Conservation (phyloP, 2,113 vertebrate genomes). For the Myrmophylax atrothorax region DNA sequence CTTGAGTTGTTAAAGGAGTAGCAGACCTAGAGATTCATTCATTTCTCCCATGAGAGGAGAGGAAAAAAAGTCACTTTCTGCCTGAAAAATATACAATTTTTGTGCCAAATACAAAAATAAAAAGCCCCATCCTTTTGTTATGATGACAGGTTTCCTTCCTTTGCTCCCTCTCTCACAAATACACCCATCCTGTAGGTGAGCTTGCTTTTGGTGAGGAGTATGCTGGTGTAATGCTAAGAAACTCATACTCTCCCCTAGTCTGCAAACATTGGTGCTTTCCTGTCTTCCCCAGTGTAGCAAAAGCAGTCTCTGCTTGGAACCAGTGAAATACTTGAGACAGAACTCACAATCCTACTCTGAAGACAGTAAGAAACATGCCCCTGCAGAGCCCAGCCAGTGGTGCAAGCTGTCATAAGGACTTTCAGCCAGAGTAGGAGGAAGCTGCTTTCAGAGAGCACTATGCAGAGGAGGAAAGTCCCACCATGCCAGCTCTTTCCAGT, state of each 20-base stretch:
- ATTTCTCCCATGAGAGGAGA: background rate
- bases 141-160: background rate
- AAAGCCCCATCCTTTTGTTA: background rate
- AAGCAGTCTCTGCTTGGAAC: background rate
- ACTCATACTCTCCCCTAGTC: background rate
- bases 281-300: background rate
- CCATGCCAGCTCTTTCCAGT: background rate
- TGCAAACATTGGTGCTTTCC: background rate
- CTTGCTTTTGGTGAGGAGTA: background rate
- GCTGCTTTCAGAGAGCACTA: background rate
- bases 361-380: background rate
- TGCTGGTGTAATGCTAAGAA: background rate
- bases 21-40: background rate
- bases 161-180: background rate
- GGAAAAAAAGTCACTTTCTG: background rate
- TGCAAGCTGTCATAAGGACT: background rate
- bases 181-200: background rate
- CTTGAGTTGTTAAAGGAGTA: background rate
- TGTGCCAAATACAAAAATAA: background rate
- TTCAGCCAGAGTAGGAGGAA: background rate
- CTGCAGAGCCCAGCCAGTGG: background rate
- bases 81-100: background rate
- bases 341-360: background rate
- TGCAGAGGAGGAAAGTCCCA: background rate
- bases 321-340: background rate